Percentiles rank a stretch among this genome's conserved stretches.
These are phyloP conservation scores for Galeruca laticollis DNA, from an alignment of 2,888 invertebrate genomes.

Conservation along the genomic window DNA sequence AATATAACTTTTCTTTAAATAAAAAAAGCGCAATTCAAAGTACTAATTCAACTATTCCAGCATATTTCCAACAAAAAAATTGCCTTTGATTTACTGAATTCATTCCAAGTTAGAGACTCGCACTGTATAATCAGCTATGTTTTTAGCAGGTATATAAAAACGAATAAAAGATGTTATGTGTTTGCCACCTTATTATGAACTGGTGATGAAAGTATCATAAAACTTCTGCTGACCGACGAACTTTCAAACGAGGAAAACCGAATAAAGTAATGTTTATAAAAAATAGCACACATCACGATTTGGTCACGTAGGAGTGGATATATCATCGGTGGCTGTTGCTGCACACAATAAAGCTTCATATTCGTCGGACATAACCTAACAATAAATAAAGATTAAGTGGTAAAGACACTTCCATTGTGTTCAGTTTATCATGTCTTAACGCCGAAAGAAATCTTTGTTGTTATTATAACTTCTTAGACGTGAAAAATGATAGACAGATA, in stretches of 20 bases:
- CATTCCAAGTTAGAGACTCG: no score
- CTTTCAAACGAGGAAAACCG: background rate
- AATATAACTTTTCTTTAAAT: no score
- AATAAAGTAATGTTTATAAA: background rate
- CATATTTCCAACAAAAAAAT: no score
- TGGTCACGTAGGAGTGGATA: slow-evolving; percentile 31
- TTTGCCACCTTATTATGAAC: background rate
- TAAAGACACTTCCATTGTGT: slow-evolving; percentile 48
- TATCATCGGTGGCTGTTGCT: slow-evolving; percentile 27
- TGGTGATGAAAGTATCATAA: background rate
- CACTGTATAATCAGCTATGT: no score
- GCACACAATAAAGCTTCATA: slow-evolving; percentile 32
- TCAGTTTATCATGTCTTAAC: slow-evolving; percentile 39
- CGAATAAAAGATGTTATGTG: no score
- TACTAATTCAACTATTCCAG: no score
- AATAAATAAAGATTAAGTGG: slow-evolving; percentile 53
- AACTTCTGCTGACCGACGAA: background rate
- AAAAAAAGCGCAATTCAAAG: no score
- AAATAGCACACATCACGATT: slow-evolving; percentile 9
- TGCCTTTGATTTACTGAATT: no score
- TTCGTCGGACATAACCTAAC: slow-evolving; percentile 36
- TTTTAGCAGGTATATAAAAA: no score
- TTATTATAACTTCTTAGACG: slow-evolving; percentile 5
- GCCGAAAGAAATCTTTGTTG: slow-evolving; percentile 27
- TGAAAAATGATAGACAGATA: slow-evolving; percentile 3